Evolutionary conservation across 2,797 vertebrate species (phyloP), one percentile per base, ranked within the genome.

Genomic region (Lacerta viridis): DNA sequence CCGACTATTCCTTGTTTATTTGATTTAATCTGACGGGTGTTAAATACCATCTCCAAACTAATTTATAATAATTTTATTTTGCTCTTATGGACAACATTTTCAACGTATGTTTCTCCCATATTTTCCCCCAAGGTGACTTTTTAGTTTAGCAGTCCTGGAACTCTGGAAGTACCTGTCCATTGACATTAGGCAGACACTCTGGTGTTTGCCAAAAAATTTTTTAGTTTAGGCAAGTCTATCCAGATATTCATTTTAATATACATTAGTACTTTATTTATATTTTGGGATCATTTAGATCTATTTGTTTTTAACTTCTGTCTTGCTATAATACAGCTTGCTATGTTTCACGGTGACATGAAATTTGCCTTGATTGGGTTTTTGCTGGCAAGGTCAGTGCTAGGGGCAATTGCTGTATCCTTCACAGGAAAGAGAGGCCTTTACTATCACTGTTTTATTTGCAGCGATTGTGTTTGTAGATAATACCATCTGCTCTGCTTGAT

Each of bases 401-500:
- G 71, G 25, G 74, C n/a, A 25, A 39, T 36, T 82, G 9, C n/a
- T 81, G 71, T 13, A 23, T 87, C 39, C 43, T 87, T 87, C 33
- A 82, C 7, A 20, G 46, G 69, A 29, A 86, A 59, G 43, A 41
- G 29, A 75, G 64, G 39, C 43, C 13, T 87, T 82, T 36, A 76
- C 55, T 66, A 4, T 17, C 20, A 75, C 36, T 46, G 80, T 66
- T 82, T 81, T 29, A 85, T 76, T 64, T 85, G 71, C 71, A 29
- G 9, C 6, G 20, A 20, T 27, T 87, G 79, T 87, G 25, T 87
- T 75, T 82, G 69, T 61, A 50, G 71, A 76, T 25, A 82, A 81
- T 36, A 39, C 86, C 86, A 82, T 76, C 80, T 87, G 79, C 43
- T 75, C 69, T 64, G 36, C 27, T 87, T 74, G 39, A 66, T 39